These are phyloP conservation scores for Schizothorax lantsangensis DNA, from an alignment of 2,797 vertebrate genomes.

Conservation along the genomic window DNA sequence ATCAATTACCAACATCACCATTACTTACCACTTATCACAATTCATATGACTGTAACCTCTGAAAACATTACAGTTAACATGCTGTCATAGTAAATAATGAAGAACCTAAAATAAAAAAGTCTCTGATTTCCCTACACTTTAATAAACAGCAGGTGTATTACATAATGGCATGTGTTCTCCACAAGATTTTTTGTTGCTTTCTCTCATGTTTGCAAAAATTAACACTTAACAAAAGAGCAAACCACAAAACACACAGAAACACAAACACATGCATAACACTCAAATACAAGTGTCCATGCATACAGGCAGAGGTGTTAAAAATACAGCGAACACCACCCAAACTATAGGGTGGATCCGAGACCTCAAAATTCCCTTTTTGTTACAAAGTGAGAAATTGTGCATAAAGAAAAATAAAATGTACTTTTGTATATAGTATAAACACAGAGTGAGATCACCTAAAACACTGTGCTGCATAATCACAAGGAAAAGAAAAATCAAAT, in stretches of 20 bases:
- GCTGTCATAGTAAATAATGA: not conserved
- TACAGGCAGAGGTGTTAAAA: slow-evolving; percentile 44
- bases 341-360: slow-evolving; percentile 79
- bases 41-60: not conserved
- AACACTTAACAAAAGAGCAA: slow-evolving; percentile 31
- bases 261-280: slow-evolving; percentile 56
- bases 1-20: not conserved
- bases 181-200: not conserved
- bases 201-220: slow-evolving; percentile 8
- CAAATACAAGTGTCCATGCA: not conserved
- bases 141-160: not conserved
- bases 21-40: not conserved
- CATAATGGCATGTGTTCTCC: not conserved
- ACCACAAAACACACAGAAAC: slow-evolving; percentile 31
- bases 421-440: slow-evolving; percentile 16
- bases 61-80: not conserved
- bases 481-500: not conserved
- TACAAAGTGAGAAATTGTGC: slow-evolving; percentile 54
- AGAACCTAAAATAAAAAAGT: not conserved
- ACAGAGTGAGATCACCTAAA: slow-evolving; percentile 21
- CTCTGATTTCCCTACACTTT: not conserved
- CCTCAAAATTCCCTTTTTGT: slow-evolving; percentile 75
- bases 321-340: slow-evolving; percentile 73
- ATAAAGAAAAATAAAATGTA: slow-evolving; percentile 35
- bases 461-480: slow-evolving; percentile 6